Evolutionary conservation across 2,888 invertebrate genomes (phyloP), one percentile per base, ranked within the genome.

Genomic region (Timema cristinae): DNA sequence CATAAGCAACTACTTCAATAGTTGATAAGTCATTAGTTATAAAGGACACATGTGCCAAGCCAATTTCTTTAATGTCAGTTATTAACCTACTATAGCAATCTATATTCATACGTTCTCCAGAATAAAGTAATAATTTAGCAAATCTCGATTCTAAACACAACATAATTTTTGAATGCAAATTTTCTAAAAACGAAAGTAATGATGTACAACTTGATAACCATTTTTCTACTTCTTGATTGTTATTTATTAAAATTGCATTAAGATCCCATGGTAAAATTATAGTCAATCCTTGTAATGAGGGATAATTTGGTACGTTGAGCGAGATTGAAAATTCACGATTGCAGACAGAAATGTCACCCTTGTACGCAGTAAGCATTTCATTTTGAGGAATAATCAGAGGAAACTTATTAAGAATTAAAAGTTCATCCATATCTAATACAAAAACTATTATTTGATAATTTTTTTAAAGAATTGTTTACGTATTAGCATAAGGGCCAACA

Each of bases 311-410:
- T 48, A 63, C 63, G 6, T 47, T 63, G 10, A 63, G 48, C 6
- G 63, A 63, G 6, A 63, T 47, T 48, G 48, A 2, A 32, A 63
- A 63, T 63, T 63, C 63, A 10, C 13, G 9, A 9, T 32, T 63
- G 50, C 68, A 70, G 32, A 51, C 71, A 50, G 66, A 49, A 61
- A 73, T 71, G 56, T 59, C 67, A n/a, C 73, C 73, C 16, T 52
- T 50, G 50, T 71, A 73, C 8, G 47, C 7, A 16, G 70, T 73
- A 54, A 73, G 71, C 9, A 68, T 9, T 61, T 32, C 61, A 61
- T 69, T 73, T n/a, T 66, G 61, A 49, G 73, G 73, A 11, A 73
- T 50, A 68, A 73, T 48, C n/a, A 50, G 13, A n/a, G 73, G 73
- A 32, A 67, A 73, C 32, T 32, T 32, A 4, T 32, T 32, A 32